Base-by-base conservation (phyloP, 2,797 vertebrate genomes). In the Oreonectes daqikongensis region DNA sequence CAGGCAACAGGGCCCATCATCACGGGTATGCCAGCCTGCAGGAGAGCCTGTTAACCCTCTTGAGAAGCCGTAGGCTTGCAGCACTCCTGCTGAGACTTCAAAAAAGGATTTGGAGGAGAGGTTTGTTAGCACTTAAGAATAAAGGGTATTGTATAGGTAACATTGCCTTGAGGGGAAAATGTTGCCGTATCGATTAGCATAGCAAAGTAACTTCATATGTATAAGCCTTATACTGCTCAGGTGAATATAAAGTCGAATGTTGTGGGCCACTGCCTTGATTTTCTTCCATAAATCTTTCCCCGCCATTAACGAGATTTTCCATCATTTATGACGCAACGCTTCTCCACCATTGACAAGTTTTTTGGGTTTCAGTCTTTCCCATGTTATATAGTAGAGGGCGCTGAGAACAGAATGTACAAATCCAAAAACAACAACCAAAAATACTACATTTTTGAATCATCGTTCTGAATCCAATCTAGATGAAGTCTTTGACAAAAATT, bases 1-100 rank as follows among this genome's bases (percentile, higher is more conserved):
- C 71, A 79, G 69, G 73, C 66, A 22, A 59, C 48, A 52, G 46
- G n/a, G 44, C 64, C 69, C 75, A 74, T 81, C 71, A 42, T 59
- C 48, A 63, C 64, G 32, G 24, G 44, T n/a, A 69, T 80, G 61
- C 73, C 69, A 81, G 69, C 32, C 50, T 60, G 40, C 50, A 75
- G 70, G 75, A 81, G 71, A 35, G 52, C 24, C 40, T 42, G 26
- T 57, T 79, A 69, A 79, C 42, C 22, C 35, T 79, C 69, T 40
- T 38, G 38, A 71, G 22, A 26, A 35, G 35, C 46, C 28, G 38
- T 30, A 68, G 72, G 48, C 52, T 64, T 22, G 22, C 30, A 60
- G 46, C 1, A 7, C 72, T 71, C 64, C 30, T 35, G 20, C 38
- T 68, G 52, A 72, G 28, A 20, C 44, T 64, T 69, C 5, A 67